Percentiles rank a stretch among this genome's conserved stretches.
phyloP scores from a whole-genome alignment of 2,797 vertebrate genomes.

The Acipenser oxyrinchus region DNA sequence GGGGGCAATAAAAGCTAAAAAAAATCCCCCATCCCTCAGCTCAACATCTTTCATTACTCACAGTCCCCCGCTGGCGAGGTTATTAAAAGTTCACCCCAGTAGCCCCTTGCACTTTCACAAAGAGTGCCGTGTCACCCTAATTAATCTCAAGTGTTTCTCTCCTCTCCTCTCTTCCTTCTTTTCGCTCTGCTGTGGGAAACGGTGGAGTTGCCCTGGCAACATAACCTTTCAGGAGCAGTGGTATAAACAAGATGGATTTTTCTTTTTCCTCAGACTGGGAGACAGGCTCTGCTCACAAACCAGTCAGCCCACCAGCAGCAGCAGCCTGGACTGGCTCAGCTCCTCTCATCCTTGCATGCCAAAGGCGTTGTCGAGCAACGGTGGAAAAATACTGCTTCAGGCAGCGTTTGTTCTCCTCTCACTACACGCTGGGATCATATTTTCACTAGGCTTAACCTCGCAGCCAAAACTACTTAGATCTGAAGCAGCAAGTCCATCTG shows the following conservation, averaged over 20 bases:
- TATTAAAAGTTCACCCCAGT: constrained; percentile 29
- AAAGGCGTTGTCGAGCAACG: constrained; percentile 42
- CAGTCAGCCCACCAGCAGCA: constrained; percentile 22
- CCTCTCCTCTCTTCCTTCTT: constrained; percentile 22
- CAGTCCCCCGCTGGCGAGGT: constrained; percentile 16
- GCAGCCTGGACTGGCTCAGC: constrained; percentile 12
- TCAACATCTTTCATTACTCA: background rate
- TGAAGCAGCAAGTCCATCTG: background rate
- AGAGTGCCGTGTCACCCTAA: constrained; percentile 35
- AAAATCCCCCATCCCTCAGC: too few species aligned
- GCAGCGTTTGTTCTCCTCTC: constrained; percentile 16
- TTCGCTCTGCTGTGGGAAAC: constrained; percentile 50
- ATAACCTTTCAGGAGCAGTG: constrained; percentile 51
- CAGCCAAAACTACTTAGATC: constrained; percentile 13
- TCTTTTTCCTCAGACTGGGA: constrained; percentile 20
- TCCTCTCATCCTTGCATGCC: constrained; percentile 31
- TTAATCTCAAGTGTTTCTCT: constrained; percentile 48
- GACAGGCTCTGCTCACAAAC: constrained; percentile 33
- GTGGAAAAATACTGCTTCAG: constrained; percentile 22
- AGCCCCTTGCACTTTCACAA: constrained; percentile 44
- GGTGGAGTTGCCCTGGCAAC: constrained; percentile 56
- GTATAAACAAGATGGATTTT: constrained; percentile 66
- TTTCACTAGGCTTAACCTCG: constrained; percentile 19
- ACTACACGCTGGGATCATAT: constrained; percentile 15
- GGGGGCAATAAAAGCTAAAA: too few species aligned